phyloP scores from a whole-genome alignment of 1,140 invertebrate genomes.

The Ctenoplectra terminalis region DNA sequence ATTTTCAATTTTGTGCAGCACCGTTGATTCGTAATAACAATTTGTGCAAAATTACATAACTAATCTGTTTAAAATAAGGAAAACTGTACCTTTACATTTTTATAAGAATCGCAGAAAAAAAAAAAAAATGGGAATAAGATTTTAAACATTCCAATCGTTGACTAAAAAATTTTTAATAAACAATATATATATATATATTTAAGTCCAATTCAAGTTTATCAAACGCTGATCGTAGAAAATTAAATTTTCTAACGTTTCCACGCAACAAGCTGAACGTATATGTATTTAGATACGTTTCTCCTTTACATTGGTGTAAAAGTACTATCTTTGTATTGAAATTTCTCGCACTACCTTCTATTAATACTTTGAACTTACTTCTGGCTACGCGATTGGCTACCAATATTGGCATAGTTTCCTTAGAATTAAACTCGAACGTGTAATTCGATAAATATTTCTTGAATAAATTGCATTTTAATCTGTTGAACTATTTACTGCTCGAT shows the following conservation, averaged over 20 bases:
- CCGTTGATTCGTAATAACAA: conserved; percentile 12
- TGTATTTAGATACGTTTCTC: neutral
- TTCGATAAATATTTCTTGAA: conserved; percentile 31
- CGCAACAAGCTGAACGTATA: conserved; percentile 26
- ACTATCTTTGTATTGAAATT: conserved; percentile 8
- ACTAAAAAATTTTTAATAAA: neutral
- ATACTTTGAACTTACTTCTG: conserved; percentile 32
- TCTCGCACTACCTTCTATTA: conserved; percentile 11
- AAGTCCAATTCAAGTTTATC: neutral
- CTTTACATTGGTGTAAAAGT: conserved; percentile 24
- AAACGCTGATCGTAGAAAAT: conserved; percentile 26
- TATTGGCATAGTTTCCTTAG: conserved; percentile 45
- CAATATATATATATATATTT: neutral
- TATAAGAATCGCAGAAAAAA: neutral
- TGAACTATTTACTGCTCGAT: neutral
- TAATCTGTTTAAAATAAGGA: neutral
- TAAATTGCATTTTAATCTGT: conserved; percentile 15
- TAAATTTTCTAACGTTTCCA: conserved; percentile 11
- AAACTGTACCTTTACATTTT: neutral
- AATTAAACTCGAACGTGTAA: conserved; percentile 14
- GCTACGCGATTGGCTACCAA: conserved; percentile 42
- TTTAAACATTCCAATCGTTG: neutral
- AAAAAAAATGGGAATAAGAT: neutral
- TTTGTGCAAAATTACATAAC: conserved; percentile 43
- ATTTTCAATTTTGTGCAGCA: conserved; percentile 35